Evolutionary conservation across 1,140 invertebrate genomes (phyloP), one percentile per base, ranked within the genome.

Genomic region (Zaprionus capensis): DNA sequence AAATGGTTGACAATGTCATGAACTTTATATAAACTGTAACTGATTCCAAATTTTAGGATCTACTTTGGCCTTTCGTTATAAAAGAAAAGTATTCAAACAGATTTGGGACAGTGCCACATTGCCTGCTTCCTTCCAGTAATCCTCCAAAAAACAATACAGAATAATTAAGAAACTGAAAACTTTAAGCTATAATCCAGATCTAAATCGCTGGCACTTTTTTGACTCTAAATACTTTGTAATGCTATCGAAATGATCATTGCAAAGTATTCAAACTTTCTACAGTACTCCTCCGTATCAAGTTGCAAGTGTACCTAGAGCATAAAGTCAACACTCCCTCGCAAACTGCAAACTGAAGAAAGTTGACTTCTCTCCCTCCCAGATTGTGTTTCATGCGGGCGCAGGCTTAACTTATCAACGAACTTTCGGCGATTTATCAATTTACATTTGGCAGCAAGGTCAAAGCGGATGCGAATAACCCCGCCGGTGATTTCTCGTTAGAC

Each of bases 391-490:
- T 88, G 71, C 74, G 80, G 80, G 76, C 34, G 20, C 71, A 55
- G 61, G 46, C 49, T 22, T 49, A 46, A 68, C 46, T 73, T 56
- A 56, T 31, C 31, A 14, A 22, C 51, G 17, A 87, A 84, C 75
- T 76, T 85, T 90, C 75, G 73, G 56, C 76, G 61, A 90, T 90
- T 85, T 81, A 74, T 90, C 58, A 68, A 41, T 44, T 17, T 20
- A 5, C n/a, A 31, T 61, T 17, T 65, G 31, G 41, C 59, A 36
- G 61, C 53, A 76, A 76, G 73, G 78, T 71, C 68, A 77, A 80
- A 66, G 75, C 63, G 78, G 67, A 38, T 75, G n/a, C 4, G 17
- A 41, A 49, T 41, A 73, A 44, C 34, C 46, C 80, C 66, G 24
- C 9, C 11, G 76, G 79, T 53, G 31, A 51, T 36, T 36, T 49